phyloP scores from a whole-genome alignment of 2,888 invertebrate genomes.

The Phengaris arion region DNA sequence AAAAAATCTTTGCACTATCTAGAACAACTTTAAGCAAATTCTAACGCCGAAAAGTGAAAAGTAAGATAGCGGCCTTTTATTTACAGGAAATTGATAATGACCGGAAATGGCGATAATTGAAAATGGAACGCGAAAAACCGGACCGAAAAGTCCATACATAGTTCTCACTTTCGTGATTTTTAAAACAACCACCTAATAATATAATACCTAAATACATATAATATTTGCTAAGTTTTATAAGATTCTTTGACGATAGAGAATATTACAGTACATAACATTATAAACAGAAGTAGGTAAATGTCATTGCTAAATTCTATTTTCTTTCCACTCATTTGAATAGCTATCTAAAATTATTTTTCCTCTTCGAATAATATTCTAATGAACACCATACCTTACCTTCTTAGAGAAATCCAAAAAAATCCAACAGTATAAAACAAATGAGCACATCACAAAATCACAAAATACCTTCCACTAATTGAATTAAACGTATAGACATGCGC shows the following conservation, averaged over 20 bases:
- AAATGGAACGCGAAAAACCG: constrained; percentile 8
- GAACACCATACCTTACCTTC: constrained; percentile 39
- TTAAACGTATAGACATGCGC: constrained; percentile 66
- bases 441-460: constrained; percentile 66
- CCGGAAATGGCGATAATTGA: neutral
- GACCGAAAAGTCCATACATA: neutral
- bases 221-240: neutral
- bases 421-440: constrained; percentile 47
- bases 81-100: neutral
- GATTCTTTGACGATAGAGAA: constrained; percentile 6
- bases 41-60: no score
- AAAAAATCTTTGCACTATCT: no score
- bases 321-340: neutral
- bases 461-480: constrained; percentile 69
- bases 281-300: neutral
- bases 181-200: neutral
- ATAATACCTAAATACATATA: neutral
- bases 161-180: neutral
- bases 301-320: constrained; percentile 35
- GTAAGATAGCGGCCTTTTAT: no score
- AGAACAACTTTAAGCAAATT: no score
- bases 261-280: neutral
- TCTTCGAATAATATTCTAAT: constrained; percentile 19
- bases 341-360: neutral
- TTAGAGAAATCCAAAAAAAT: constrained; percentile 43